phyloP scores from a whole-genome alignment of 2,888 invertebrate species.

The Callinectes sapidus region DNA sequence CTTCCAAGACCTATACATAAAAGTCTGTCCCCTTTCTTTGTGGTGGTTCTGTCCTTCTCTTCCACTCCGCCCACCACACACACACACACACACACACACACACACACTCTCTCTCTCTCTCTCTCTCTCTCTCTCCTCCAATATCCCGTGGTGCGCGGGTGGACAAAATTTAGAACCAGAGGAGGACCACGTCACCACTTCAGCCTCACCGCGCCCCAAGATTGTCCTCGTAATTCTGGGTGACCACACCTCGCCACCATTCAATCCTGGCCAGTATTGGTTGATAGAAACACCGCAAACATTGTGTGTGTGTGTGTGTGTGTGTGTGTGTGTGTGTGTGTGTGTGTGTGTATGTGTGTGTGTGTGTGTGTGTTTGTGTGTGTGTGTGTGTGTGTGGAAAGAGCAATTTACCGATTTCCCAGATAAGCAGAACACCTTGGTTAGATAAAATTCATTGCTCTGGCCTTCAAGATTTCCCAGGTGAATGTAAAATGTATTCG shows the following conservation, averaged over 20 bases:
- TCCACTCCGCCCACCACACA: neutral
- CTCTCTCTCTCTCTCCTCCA: constrained; percentile 10
- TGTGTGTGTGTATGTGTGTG: neutral
- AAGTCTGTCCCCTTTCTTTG: neutral
- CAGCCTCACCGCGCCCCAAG: neutral
- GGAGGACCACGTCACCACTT: neutral
- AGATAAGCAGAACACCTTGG: no score
- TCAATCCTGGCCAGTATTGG: neutral
- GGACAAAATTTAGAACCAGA: neutral
- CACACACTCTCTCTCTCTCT: neutral
- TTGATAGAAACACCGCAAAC: neutral
- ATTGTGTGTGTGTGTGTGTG: neutral
- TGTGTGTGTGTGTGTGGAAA: neutral
- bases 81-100: neutral
- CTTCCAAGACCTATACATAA: neutral
- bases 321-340: neutral
- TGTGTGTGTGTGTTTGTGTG: neutral
- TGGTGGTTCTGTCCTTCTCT: neutral
- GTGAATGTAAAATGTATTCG: no score
- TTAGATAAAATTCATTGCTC: no score
- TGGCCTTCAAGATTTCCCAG: no score
- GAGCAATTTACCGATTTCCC: no score
- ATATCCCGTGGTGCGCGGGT: neutral
- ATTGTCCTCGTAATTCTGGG: neutral
- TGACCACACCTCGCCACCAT: neutral